phyloP scores from a whole-genome alignment of 2,113 vertebrate species.

The Picathartes gymnocephalus region DNA sequence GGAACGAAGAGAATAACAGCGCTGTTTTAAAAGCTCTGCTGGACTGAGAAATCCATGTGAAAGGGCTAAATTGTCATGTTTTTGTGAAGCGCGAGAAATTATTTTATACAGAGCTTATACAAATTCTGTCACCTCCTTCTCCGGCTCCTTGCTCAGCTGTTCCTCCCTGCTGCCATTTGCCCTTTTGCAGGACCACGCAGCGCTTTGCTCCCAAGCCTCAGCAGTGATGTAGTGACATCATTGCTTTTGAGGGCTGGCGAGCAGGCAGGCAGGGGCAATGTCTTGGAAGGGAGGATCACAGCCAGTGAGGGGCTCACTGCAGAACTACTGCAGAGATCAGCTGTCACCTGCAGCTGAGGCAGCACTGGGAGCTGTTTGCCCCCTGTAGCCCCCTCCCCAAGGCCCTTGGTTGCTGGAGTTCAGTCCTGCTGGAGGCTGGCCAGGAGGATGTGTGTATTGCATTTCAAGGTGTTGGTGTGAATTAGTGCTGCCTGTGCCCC shows the following conservation, averaged over 20 bases:
- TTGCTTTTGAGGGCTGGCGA: neutral
- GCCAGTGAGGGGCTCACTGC: neutral
- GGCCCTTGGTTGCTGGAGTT: neutral
- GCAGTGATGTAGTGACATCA: neutral
- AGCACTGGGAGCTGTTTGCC: neutral
- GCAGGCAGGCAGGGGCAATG: neutral
- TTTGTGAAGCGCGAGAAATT: neutral
- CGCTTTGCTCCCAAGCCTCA: neutral
- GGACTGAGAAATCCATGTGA: neutral
- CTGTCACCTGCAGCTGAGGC: neutral
- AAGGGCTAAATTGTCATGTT: neutral
- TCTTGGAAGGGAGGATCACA: neutral
- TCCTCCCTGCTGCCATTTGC: neutral
- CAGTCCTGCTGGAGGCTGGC: neutral
- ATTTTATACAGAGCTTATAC: neutral
- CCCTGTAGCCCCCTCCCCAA: neutral
- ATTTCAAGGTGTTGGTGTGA: neutral
- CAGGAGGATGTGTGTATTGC: neutral
- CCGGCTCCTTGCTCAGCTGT: neutral
- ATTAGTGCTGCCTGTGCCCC: neutral
- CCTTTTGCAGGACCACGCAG: neutral
- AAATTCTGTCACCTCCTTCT: neutral
- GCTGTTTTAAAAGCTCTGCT: neutral
- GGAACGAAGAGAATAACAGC: neutral
- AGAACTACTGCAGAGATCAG: neutral